These are phyloP conservation scores for Odiellus spinosus DNA, from an alignment of 2,888 invertebrate species.

Conservation along the genomic window DNA sequence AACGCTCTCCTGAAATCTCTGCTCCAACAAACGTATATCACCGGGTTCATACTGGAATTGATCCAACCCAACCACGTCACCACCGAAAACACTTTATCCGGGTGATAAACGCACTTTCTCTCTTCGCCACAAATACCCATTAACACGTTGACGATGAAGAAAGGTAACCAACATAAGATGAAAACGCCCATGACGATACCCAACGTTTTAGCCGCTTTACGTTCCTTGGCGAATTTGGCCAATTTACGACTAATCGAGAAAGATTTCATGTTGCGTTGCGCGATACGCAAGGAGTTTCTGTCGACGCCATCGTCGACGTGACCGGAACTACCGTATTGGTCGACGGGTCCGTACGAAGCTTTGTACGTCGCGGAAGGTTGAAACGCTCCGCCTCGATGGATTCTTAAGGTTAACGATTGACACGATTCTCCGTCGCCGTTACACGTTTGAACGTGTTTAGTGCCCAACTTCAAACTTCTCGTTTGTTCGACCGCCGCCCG, in stretches of 20 bases:
- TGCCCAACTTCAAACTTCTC: slow-evolving; percentile 71
- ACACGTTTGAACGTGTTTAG: slow-evolving; percentile 41
- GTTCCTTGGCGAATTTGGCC: slow-evolving; percentile 89
- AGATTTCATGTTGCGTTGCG: slow-evolving; percentile 43
- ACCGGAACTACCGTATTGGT: slow-evolving; percentile 1
- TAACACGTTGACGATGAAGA: slow-evolving; percentile 84
- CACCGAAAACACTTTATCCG: slow-evolving; percentile 69
- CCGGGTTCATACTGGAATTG: slow-evolving; percentile 90
- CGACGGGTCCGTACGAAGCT: slow-evolving; percentile 6
- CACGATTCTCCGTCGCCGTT: slow-evolving; percentile 21
- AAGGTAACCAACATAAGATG: slow-evolving; percentile 92
- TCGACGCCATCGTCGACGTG: slow-evolving; percentile 7
- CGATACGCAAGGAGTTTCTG: slow-evolving; percentile 11
- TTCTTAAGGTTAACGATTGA: slow-evolving; percentile 56
- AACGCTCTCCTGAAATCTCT: slow-evolving; percentile 80
- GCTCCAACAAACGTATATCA: slow-evolving; percentile 97
- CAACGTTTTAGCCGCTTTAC: slow-evolving; percentile 91
- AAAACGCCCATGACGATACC: slow-evolving; percentile 90
- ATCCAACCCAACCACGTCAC: slow-evolving; percentile 93
- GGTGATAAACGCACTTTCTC: slow-evolving; percentile 62
- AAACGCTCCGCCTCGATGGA: slow-evolving; percentile 65
- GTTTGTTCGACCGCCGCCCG: slow-evolving; percentile 84
- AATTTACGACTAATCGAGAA: slow-evolving; percentile 82
- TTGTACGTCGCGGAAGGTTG: not conserved
- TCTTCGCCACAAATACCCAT: slow-evolving; percentile 57